Base-by-base conservation (phyloP, 2,888 invertebrate genomes). In the Acanthoscelides obtectus region DNA sequence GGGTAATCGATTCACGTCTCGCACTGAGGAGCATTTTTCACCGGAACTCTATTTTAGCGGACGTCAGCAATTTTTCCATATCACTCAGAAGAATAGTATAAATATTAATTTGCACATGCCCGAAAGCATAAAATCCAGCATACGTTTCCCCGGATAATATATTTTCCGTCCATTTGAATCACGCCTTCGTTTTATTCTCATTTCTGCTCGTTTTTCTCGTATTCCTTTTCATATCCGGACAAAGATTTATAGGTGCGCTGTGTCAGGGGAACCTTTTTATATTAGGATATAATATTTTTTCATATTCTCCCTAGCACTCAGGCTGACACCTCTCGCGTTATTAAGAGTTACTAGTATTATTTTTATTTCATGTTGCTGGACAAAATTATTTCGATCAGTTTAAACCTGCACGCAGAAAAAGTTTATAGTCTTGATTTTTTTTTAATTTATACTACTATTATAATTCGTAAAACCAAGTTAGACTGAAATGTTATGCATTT, bases 231-330 rank as follows among this genome's bases (percentile, higher is more conserved):
- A 83, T 83, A 83, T 83, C 80, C 82, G 81, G 83, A 84, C 84
- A 83, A 84, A 83, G 85, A 86, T 86, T 86, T 86, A 85, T 85
- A 83, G 82, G 81, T 78, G 81, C 81, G 81, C 81, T 82, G 84
- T 84, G 85, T 82, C 80, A 78, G 76, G n/a, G 69, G 73, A 73
- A 73, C 73, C 75, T 75, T 76, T 85, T 84, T 84, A 84, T 84
- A 84, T 85, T 84, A 84, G 83, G 83, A 84, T 83, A 82, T 84
- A 84, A 85, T 84, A 84, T 84, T 84, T 84, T 83, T 84, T 82
- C 83, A 82, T 82, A 79, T 81, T 78, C 78, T 75, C 77, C 75
- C 75, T 66, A 45, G 68, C 69, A 69, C 64, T 68, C 70, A 65
- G 69, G n/a, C 77, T 75, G 79, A 79, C 80, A 81, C 81, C 79